Conservation (phyloP, 2,113 vertebrate species). For the Leucopsar rothschildi region DNA sequence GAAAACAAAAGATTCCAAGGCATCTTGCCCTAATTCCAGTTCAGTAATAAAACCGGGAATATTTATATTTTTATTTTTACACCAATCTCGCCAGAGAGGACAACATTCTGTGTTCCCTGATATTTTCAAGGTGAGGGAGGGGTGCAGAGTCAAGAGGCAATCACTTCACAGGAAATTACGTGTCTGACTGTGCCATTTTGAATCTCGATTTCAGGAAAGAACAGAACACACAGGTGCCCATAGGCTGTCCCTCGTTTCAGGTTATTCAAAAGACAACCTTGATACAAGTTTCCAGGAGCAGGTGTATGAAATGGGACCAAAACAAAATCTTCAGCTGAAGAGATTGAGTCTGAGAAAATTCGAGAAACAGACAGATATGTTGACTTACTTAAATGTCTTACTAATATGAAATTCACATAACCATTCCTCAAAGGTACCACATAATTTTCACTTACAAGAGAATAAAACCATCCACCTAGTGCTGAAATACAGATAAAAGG, state of each 20-base stretch:
- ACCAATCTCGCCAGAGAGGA: rapidly evolving
- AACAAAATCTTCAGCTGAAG: background rate
- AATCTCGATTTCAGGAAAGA: background rate
- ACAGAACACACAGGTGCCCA: rapidly evolving
- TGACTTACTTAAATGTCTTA: background rate
- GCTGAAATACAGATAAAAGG: background rate
- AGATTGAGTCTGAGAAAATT: background rate
- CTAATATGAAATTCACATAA: background rate
- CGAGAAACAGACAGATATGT: background rate
- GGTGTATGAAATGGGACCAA: background rate
- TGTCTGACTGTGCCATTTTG: background rate
- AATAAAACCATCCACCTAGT: background rate
- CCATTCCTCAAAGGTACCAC: background rate
- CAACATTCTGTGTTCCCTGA: background rate
- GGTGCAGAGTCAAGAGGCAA: rapidly evolving
- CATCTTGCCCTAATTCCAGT: background rate
- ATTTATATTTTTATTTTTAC: background rate
- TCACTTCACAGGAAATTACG: background rate
- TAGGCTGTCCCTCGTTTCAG: background rate
- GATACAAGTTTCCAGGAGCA: background rate
- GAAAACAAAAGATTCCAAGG: background rate
- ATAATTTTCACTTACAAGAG: background rate
- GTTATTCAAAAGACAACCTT: background rate
- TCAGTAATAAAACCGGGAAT: background rate
- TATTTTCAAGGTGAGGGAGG: background rate